Base-by-base conservation (phyloP, 2,113 vertebrate species). In the Elaphurus davidianus region DNA sequence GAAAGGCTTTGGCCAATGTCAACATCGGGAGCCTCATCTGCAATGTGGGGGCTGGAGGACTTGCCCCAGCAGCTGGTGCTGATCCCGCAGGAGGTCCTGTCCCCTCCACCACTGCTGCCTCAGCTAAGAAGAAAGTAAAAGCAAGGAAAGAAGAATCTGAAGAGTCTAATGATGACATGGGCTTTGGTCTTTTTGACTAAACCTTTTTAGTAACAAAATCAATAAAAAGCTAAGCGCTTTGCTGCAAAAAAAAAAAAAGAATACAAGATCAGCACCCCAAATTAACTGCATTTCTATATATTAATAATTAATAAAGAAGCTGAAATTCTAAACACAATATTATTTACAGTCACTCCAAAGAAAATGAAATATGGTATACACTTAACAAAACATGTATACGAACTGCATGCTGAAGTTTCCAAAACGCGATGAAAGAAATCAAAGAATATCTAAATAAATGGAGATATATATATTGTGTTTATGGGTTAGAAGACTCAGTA, bases 381-480 rank as follows among this genome's bases (percentile, higher is more conserved):
- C 45, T 92, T 71, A 95, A 93, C 57, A 89, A 90, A 96, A 64
- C 2, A 67, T 57, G 52, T 23, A 88, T 6, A 64, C 12, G 15
- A 64, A 94, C 50, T 91, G 4, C 74, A 91, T 57, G 64, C 28
- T 96, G 55, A 71, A 96, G 95, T 76, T 83, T 92, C 40, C 19
- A 71, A 92, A 96, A 94, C 45, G 55, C 62, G 23, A 91, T 81
- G 59, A 90, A 89, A 84, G 36, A 97, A 71, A 52, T 83, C 47
- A 90, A 90, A 95, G 78, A 88, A 94, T 11, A 79, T 74, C 36
- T 91, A 90, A 97, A 94, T 89, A 91, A 95, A 74, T 62, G 27
- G 28, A 97, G 5, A 90, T 28, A 62, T 27, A 82, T 5, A 55
- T 78, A 83, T 40, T 4, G 14, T 85, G 36, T 87, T 95, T 52